phyloP scores from a whole-genome alignment of 2,113 vertebrate species.

The Circaetus cinerascens region DNA sequence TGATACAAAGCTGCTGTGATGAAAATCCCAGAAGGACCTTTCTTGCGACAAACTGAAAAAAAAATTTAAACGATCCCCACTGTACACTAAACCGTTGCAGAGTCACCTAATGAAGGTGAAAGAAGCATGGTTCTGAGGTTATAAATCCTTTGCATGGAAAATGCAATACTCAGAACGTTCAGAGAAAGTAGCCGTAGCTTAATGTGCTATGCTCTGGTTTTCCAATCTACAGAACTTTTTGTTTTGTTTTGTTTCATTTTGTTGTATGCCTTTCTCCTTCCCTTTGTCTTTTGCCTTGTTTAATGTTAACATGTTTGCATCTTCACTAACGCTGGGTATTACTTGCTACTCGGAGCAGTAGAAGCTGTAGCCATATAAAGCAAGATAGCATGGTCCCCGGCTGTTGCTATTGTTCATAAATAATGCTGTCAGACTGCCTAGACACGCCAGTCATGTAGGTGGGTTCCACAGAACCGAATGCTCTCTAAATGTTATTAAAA shows the following conservation, averaged over 20 bases:
- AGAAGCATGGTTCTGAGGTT: neutral
- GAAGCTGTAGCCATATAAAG: neutral
- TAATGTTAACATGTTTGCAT: neutral
- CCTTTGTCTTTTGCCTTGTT: neutral
- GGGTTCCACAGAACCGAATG: neutral
- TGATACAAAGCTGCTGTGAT: neutral
- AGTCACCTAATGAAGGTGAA: neutral
- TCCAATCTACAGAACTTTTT: neutral
- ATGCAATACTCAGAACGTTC: neutral
- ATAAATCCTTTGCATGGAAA: neutral
- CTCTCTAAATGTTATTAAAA: neutral
- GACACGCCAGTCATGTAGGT: too few relatives aligned
- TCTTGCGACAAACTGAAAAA: neutral
- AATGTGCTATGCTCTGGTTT: neutral
- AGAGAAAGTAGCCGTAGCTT: neutral
- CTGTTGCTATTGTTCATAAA: neutral
- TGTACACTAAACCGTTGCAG: neutral
- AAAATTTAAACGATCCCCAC: neutral
- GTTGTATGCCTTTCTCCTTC: neutral
- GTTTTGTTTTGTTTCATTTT: accelerated
- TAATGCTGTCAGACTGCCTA: neutral
- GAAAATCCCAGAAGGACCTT: neutral
- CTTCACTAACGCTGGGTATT: neutral
- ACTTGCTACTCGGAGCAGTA: neutral
- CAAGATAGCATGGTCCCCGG: neutral